Evolutionary conservation across 2,113 vertebrate genomes (phyloP).

Genomic region (Hippocampus guttulatus): DNA sequence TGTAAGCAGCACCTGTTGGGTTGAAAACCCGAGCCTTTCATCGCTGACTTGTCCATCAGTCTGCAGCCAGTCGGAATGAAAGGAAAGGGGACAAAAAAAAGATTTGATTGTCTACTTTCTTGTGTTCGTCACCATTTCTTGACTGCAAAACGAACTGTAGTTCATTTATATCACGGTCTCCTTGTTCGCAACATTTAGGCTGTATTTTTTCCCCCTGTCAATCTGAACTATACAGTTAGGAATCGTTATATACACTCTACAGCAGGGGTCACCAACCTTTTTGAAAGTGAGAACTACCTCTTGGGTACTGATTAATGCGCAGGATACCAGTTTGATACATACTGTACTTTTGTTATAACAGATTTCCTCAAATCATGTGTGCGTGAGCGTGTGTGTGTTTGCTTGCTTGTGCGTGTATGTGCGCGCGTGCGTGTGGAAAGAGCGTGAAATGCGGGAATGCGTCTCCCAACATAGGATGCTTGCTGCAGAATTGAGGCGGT

Average conservation of each 20-base stretch:
- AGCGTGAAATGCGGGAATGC: neutral
- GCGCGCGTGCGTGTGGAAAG: neutral
- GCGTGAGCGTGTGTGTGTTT: no score
- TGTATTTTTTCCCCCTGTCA: no score
- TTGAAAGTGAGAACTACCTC: no score
- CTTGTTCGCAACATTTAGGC: no score
- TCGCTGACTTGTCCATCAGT: slow-evolving; percentile 27
- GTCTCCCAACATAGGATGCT: slow-evolving; percentile 17
- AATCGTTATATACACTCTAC: no score
- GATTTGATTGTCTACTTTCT: slow-evolving; percentile 29
- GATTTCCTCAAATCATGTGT: no score
- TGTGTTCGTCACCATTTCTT: slow-evolving; percentile 11
- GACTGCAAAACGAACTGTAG: slow-evolving; percentile 14
- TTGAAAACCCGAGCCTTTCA: slow-evolving; percentile 25
- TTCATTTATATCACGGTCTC: neutral
- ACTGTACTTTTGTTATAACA: no score
- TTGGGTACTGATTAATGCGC: no score
- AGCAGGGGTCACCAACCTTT: no score
- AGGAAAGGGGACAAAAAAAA: slow-evolving; percentile 36
- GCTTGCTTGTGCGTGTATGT: no score
- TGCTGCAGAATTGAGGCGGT: slow-evolving; percentile 33
- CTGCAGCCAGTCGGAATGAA: slow-evolving; percentile 43
- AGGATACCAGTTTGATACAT: no score
- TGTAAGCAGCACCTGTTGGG: slow-evolving; percentile 4
- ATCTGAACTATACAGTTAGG: no score